phyloP scores from a whole-genome alignment of 2,888 invertebrate genomes.

The Orchestes rusci region DNA sequence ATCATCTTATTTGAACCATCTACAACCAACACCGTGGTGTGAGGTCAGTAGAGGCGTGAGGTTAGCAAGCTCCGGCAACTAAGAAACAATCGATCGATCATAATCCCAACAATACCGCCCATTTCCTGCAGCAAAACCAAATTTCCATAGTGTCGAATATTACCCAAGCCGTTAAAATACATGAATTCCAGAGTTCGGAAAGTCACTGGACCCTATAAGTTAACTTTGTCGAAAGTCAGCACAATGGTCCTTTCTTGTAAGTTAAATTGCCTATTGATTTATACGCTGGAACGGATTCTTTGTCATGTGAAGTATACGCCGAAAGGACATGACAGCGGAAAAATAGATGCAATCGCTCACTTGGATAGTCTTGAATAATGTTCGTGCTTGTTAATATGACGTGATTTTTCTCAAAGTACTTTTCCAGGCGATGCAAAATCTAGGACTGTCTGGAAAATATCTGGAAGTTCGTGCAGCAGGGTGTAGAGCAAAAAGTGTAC shows the following conservation, averaged over 20 bases:
- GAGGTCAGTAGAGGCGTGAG: too few relatives aligned
- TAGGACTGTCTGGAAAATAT: too few relatives aligned
- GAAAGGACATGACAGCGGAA: constrained; percentile 13
- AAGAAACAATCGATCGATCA: neutral
- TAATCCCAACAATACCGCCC: neutral
- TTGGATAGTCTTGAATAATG: neutral
- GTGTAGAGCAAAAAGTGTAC: too few relatives aligned
- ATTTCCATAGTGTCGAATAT: constrained; percentile 20
- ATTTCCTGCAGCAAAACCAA: constrained; percentile 4
- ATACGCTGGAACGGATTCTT: constrained; percentile 16
- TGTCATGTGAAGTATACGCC: constrained; percentile 14
- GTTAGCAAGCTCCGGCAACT: too few relatives aligned
- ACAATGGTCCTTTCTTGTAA: constrained; percentile 25
- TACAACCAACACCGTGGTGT: too few relatives aligned
- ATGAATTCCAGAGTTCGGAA: constrained; percentile 20
- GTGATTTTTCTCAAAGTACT: too few relatives aligned
- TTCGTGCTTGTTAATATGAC: neutral
- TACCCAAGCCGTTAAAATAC: constrained; percentile 16
- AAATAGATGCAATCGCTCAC: constrained; percentile 7
- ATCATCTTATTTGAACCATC: too few relatives aligned
- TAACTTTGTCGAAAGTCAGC: constrained; percentile 25
- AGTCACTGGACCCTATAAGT: constrained; percentile 24
- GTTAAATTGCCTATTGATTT: constrained; percentile 26
- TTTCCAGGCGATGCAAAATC: too few relatives aligned
- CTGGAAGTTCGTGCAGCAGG: too few relatives aligned